Base-by-base conservation (phyloP, 2,113 vertebrate genomes). In the Jaculus jaculus region DNA sequence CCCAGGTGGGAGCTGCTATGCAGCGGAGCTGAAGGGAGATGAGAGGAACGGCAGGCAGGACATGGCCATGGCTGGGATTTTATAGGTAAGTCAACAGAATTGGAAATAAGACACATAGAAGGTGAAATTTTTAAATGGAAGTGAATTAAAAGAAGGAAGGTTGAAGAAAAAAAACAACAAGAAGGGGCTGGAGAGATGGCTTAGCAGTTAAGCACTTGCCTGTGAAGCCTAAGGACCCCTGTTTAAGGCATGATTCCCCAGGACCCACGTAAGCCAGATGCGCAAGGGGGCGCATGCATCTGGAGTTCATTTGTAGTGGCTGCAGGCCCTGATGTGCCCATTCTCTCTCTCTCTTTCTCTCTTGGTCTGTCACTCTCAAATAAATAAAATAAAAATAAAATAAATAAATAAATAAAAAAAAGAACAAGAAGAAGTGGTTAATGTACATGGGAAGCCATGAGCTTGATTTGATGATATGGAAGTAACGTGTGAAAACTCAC, bases 131-230 rank as follows among this genome's bases (percentile, higher is more conserved):
- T 30, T 6, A 90, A 92, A 26, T 75, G 54, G 78, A 95, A 39
- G 30, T 80, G 72, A 93, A 51, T 3, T 85, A 85, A 89, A 78
- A 28, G 68, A 54, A 54, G 68, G 42, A 87, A 84, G 61, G 15
- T 54, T 61, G 58, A 90, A 93, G 61, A 79, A 86, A 72, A 54
- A 7, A n/a, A n/a, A n/a, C n/a, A 54, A 81, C 80, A 78, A 68
- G 51, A 74, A 34, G 82, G 87, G 0, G n/a, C n/a, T n/a, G n/a
- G n/a, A n/a, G n/a, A n/a, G n/a, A n/a, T n/a, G n/a, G n/a, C n/a
- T n/a, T n/a, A n/a, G n/a, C n/a, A n/a, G n/a, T n/a, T n/a, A n/a
- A n/a, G n/a, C n/a, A n/a, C n/a, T n/a, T n/a, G n/a, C n/a, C n/a
- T n/a, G n/a, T n/a, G n/a, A n/a, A n/a, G n/a, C n/a, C n/a, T n/a